phyloP scores from a whole-genome alignment of 1,140 invertebrate genomes.

The Teleogryllus occipitalis region DNA sequence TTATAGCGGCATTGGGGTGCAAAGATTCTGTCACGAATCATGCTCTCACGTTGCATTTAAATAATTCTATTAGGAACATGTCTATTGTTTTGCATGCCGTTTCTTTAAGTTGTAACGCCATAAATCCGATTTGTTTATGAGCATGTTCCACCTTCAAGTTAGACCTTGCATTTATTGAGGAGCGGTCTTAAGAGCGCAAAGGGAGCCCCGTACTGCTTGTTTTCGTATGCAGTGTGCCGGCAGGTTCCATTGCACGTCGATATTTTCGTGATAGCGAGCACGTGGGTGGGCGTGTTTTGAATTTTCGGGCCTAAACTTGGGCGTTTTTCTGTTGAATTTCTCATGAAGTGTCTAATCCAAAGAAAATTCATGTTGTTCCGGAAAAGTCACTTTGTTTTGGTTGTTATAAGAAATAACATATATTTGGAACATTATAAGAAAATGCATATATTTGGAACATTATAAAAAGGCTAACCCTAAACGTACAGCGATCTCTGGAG shows the following conservation, averaged over 20 bases:
- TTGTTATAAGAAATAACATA: too few species aligned
- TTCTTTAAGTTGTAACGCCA: constrained; percentile 1
- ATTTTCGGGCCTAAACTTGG: too few species aligned
- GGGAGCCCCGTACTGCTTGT: neutral
- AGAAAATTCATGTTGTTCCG: too few species aligned
- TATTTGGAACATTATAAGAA: too few species aligned
- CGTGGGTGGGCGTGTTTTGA: too few species aligned
- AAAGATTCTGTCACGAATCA: neutral
- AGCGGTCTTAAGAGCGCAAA: too few species aligned
- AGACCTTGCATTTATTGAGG: neutral
- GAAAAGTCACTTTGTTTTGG: too few species aligned
- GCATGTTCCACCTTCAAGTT: neutral
- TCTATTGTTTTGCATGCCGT: constrained; percentile 1
- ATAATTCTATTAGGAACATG: neutral
- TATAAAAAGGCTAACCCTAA: too few species aligned
- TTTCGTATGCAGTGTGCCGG: neutral
- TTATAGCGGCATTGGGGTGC: neutral
- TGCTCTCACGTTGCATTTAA: neutral
- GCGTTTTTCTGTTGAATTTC: too few species aligned
- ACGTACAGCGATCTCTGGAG: too few species aligned
- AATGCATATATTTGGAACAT: too few species aligned
- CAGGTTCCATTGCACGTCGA: neutral
- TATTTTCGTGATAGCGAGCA: neutral
- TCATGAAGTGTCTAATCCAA: too few species aligned
- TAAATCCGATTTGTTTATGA: constrained; percentile 5